These are phyloP conservation scores for Alexandromys fortis DNA, from an alignment of 2,113 vertebrate species.

Conservation along the genomic window DNA sequence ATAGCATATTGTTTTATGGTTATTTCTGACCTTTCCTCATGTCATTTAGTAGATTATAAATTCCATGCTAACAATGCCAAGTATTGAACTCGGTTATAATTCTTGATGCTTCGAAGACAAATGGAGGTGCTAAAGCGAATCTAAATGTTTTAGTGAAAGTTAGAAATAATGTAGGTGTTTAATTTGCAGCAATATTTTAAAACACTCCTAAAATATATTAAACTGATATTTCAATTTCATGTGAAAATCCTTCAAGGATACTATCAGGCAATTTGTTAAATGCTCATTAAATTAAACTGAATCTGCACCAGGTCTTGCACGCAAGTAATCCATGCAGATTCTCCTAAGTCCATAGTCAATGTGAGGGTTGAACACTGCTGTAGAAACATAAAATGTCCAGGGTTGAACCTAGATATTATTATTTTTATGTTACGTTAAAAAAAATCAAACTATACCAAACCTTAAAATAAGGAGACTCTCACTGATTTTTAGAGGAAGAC, in stretches of 20 bases:
- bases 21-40: constrained; percentile 63
- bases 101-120: constrained; percentile 52
- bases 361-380: neutral
- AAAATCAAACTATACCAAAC: neutral
- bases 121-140: constrained; percentile 56
- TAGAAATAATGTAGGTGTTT: constrained; percentile 30
- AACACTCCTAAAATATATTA: constrained; percentile 34
- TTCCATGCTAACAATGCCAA: constrained; percentile 62
- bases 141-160: constrained; percentile 39
- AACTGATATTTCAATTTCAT: constrained; percentile 32
- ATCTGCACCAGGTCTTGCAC: neutral
- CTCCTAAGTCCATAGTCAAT: neutral
- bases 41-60: constrained; percentile 64
- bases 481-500: fast-evolving
- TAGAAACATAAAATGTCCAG: neutral
- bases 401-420: neutral
- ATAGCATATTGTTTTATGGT: constrained; percentile 61
- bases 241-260: neutral
- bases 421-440: neutral
- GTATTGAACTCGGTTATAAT: constrained; percentile 66
- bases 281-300: neutral
- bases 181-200: constrained; percentile 53
- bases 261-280: neutral
- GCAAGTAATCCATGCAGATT: fast-evolving
- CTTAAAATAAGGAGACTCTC: neutral